Percentiles rank a stretch among this genome's conserved stretches.
These are phyloP conservation scores for Garrulus glandarius DNA, from an alignment of 2,797 vertebrate species.

Conservation along the genomic window DNA sequence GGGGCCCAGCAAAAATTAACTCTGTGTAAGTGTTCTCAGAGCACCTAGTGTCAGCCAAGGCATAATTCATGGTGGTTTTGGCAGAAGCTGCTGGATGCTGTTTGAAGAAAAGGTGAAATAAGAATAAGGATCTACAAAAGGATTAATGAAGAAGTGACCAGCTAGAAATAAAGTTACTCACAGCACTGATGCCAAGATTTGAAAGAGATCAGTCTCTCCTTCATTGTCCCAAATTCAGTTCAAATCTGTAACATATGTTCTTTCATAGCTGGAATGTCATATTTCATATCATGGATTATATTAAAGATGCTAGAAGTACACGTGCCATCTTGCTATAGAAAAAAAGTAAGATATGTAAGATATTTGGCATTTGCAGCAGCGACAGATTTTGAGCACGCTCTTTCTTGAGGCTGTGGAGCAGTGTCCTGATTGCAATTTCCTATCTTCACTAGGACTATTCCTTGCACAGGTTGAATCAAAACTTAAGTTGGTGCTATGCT, in stretches of 20 bases:
- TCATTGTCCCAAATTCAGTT: not conserved
- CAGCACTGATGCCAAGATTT: not conserved
- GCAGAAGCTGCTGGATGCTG: not conserved
- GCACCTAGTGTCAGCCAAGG: not conserved
- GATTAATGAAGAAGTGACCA: not conserved
- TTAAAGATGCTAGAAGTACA: not conserved
- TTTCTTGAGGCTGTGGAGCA: not conserved
- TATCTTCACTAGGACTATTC: not conserved
- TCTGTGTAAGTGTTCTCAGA: not conserved
- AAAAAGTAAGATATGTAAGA: not conserved
- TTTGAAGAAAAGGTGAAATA: not conserved
- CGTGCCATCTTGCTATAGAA: not conserved
- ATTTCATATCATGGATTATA: not conserved
- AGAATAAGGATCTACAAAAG: not conserved
- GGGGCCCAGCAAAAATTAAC: not conserved
- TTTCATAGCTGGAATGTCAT: not conserved
- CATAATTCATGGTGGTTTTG: not conserved
- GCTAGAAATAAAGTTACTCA: not conserved
- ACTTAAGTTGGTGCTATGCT: not conserved
- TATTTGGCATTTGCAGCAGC: not conserved
- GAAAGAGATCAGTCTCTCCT: not conserved
- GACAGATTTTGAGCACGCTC: not conserved
- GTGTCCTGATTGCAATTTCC: rapidly evolving
- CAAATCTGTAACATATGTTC: not conserved
- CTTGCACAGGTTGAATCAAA: not conserved